Conservation (phyloP, 37 sponge, comb jelly and placozoan species). For the Corticium candelabrum region DNA sequence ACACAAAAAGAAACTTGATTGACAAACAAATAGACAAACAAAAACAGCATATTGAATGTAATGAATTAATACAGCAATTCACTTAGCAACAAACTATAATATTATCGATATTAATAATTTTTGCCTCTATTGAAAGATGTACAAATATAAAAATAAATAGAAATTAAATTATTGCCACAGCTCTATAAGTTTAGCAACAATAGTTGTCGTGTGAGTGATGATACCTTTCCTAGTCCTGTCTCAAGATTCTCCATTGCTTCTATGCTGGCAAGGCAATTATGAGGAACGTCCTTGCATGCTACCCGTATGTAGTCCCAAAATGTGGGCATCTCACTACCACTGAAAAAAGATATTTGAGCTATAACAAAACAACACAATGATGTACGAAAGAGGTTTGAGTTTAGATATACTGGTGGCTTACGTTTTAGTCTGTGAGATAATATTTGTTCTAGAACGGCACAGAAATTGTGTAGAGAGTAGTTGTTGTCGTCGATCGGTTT, state of each 20-base stretch:
- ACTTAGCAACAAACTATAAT: no score
- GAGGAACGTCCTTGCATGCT: constrained; percentile 26
- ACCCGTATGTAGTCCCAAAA: constrained; percentile 21
- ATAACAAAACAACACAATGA: neutral
- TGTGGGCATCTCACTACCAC: neutral
- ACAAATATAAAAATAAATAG: no score
- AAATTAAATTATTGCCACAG: no score
- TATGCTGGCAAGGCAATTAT: constrained; percentile 26
- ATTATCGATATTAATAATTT: neutral
- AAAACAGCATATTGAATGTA: constrained; percentile 7
- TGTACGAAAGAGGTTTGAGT: neutral
- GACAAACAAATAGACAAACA: constrained; percentile 1
- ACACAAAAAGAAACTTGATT: neutral
- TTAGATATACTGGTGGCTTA: constrained; percentile 6
- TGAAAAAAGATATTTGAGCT: neutral
- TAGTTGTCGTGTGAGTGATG: neutral
- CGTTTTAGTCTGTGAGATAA: constrained; percentile 15
- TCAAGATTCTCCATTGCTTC: constrained; percentile 12
- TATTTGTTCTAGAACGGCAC: constrained; percentile 14
- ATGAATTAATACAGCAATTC: neutral
- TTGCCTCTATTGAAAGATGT: neutral
- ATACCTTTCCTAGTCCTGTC: constrained; percentile 32
- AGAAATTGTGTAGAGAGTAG: constrained; percentile 17
- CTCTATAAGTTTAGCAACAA: no score
- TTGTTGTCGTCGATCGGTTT: constrained; percentile 22